Evolutionary conservation across 2,113 vertebrate species (phyloP).

Genomic region (Anarrhichthys ocellatus): DNA sequence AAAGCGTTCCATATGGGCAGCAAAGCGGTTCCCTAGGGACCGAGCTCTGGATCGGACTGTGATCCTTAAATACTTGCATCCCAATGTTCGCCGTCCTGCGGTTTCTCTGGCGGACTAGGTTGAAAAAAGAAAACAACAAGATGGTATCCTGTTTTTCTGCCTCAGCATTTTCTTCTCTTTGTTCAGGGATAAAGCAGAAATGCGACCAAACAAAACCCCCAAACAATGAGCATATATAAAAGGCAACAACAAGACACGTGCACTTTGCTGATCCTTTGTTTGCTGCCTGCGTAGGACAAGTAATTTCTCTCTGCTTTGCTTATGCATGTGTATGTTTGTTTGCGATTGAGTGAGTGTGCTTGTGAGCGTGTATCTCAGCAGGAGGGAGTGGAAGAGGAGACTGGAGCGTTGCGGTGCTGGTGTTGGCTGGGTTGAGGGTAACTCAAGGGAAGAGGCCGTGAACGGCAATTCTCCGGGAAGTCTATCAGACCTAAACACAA

Average conservation of each 20-base stretch:
- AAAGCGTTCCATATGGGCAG: constrained; percentile 64
- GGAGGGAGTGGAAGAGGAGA: constrained; percentile 50
- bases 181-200: constrained; percentile 74
- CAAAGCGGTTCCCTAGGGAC: constrained; percentile 51
- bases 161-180: constrained; percentile 71
- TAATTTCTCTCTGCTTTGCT: constrained; percentile 41
- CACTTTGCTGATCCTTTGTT: constrained; percentile 73
- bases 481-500: constrained; percentile 79
- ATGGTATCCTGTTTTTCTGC: constrained; percentile 57
- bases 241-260: constrained; percentile 62
- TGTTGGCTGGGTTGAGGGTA: constrained; percentile 67
- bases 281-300: constrained; percentile 63
- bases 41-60: constrained; percentile 46
- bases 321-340: constrained; percentile 51
- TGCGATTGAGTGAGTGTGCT: constrained; percentile 40
- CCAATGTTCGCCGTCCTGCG: constrained; percentile 45
- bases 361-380: constrained; percentile 49
- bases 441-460: constrained; percentile 67
- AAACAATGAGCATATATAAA: constrained; percentile 73
- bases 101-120: constrained; percentile 58
- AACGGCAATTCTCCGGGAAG: constrained; percentile 72
- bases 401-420: constrained; percentile 53
- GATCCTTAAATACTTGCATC: constrained; percentile 67
- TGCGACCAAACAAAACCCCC: constrained; percentile 68
- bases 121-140: constrained; percentile 17